These are phyloP conservation scores for Phyllotreta striolata DNA, from an alignment of 2,888 invertebrate species.

Conservation along the genomic window DNA sequence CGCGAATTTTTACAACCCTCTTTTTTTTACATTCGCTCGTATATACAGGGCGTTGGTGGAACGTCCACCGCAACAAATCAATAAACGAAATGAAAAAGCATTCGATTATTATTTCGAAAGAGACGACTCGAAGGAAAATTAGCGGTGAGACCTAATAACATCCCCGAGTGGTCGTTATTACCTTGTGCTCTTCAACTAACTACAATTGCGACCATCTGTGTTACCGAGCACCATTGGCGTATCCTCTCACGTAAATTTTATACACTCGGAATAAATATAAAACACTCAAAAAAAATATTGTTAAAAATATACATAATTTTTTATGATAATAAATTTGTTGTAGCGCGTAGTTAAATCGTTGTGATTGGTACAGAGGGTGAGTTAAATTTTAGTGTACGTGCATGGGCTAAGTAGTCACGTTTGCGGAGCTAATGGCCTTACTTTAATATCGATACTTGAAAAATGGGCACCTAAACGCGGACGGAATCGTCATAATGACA, in stretches of 20 bases:
- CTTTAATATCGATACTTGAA: conserved; percentile 42
- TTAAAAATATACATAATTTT: too few species aligned
- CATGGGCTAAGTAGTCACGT: neutral
- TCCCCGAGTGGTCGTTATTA: conserved; percentile 30
- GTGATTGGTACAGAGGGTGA: too few species aligned
- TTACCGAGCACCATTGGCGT: neutral
- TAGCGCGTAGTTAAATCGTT: too few species aligned
- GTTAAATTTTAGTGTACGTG: too few species aligned
- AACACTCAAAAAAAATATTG: too few species aligned
- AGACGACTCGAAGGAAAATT: conserved; percentile 32
- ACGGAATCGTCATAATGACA: conserved; percentile 49
- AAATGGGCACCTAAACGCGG: conserved; percentile 45
- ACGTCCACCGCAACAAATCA: conserved; percentile 33
- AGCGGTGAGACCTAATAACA: conserved; percentile 32
- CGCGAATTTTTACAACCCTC: neutral
- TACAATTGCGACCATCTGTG: conserved; percentile 38
- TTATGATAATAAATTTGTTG: too few species aligned
- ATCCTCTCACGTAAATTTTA: neutral
- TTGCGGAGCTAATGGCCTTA: conserved; percentile 4
- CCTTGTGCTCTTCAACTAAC: conserved; percentile 15
- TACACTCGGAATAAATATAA: neutral
- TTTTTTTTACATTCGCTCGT: neutral
- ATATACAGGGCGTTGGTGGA: conserved; percentile 1
- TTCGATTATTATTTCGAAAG: conserved; percentile 42
- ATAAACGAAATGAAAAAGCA: conserved; percentile 47